These are phyloP conservation scores for Trematocara marginatum DNA, from an alignment of 2,113 vertebrate species.

Conservation along the genomic window DNA sequence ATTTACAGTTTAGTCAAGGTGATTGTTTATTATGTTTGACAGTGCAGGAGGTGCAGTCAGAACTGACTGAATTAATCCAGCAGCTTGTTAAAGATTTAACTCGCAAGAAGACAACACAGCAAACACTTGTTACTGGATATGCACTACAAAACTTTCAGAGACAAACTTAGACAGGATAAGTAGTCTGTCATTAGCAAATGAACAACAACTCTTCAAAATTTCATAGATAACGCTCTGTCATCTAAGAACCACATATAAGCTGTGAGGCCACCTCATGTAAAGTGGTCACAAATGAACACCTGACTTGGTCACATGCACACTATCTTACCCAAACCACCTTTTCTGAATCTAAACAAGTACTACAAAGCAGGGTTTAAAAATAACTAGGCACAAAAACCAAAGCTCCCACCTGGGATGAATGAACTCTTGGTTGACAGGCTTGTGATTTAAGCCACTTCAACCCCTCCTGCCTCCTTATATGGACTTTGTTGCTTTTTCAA, in stretches of 20 bases:
- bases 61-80: not conserved
- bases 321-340: not conserved
- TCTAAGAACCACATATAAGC: not conserved
- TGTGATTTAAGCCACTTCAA: not conserved
- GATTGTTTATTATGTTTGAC: not conserved
- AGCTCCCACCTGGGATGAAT: not conserved
- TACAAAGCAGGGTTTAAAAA: not conserved
- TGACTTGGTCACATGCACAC: not conserved
- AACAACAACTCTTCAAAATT: not conserved
- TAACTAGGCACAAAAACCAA: not conserved
- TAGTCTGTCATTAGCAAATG: conserved; percentile 31
- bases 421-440: not conserved
- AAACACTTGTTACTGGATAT: conserved; percentile 29
- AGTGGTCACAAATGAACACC: not conserved
- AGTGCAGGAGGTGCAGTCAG: not conserved
- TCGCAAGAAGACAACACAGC: not conserved
- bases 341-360: not conserved
- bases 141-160: conserved; percentile 11
- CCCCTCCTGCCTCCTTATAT: not conserved
- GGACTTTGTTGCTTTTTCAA: not conserved
- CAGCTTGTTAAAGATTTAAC: conserved; percentile 14
- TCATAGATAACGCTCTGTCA: not conserved
- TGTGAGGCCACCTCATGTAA: not conserved
- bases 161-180: not conserved
- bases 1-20: not conserved